Evolutionary conservation across 1,140 invertebrate genomes (phyloP).

Genomic region (Drosophila pruinosa): DNA sequence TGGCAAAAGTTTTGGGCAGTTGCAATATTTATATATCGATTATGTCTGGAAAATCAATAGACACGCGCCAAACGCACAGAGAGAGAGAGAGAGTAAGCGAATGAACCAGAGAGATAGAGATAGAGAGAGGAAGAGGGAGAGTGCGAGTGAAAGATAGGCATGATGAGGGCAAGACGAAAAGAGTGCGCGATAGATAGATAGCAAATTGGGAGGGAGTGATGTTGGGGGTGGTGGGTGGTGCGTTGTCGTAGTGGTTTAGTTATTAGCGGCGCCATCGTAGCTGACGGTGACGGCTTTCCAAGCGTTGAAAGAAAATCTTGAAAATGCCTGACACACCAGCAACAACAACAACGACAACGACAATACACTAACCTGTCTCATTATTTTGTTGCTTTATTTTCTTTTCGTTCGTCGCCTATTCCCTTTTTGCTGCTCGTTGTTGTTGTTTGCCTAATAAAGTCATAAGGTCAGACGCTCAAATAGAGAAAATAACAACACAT

Average conservation of each 20-base stretch:
- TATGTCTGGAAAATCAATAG: conserved; percentile 67
- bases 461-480: conserved; percentile 64
- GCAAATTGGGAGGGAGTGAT: not conserved
- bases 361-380: conserved; percentile 57
- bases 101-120: not conserved
- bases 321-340: conserved; percentile 22
- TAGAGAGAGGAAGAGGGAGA: not conserved
- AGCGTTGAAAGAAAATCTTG: conserved; percentile 38
- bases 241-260: conserved; percentile 18
- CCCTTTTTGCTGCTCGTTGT: conserved; percentile 6
- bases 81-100: conserved; percentile 16
- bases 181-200: not conserved
- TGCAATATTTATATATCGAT: conserved; percentile 63
- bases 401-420: not conserved
- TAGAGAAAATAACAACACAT: conserved; percentile 16
- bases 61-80: conserved; percentile 48
- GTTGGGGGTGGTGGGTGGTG: not conserved
- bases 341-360: conserved; percentile 3
- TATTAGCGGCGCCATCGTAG: conserved; percentile 33
- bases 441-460: conserved; percentile 59
- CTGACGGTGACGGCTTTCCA: conserved; percentile 12
- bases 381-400: conserved; percentile 50
- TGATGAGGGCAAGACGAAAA: too few species aligned
- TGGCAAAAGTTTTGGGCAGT: conserved; percentile 54
- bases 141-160: too few species aligned